Conservation (phyloP, 2,888 invertebrate species). For the Glomeris marginata region DNA sequence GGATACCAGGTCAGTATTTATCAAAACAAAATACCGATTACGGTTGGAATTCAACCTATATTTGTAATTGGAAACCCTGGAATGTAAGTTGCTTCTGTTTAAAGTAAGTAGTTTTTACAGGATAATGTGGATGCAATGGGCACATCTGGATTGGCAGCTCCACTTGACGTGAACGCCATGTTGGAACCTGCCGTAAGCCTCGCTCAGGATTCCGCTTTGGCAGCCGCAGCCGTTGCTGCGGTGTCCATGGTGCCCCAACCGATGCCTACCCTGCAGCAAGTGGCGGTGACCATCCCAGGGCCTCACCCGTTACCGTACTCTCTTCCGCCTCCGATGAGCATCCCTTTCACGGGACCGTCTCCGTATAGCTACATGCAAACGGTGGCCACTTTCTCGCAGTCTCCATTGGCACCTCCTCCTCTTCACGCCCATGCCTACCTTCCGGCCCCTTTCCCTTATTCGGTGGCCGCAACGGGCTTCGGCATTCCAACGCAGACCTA, state of each 20-base stretch:
- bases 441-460: conserved; percentile 14
- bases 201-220: too few species aligned
- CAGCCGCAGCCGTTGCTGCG: too few species aligned
- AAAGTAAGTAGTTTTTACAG: too few species aligned
- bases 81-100: too few species aligned
- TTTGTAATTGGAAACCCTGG: too few species aligned
- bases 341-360: conserved; percentile 10
- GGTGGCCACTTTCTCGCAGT: conserved; percentile 11
- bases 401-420: conserved; percentile 7
- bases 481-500: conserved; percentile 14
- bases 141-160: too few species aligned
- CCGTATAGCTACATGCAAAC: conserved; percentile 12
- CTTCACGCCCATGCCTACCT: conserved; percentile 16
- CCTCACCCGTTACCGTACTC: conserved; percentile 11
- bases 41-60: too few species aligned
- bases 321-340: conserved; percentile 9
- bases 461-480: conserved; percentile 7
- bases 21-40: too few species aligned
- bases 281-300: conserved; percentile 7
- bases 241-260: conserved; percentile 5
- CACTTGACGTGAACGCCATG: background rate
- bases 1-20: too few species aligned
- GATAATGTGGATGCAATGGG: too few species aligned
- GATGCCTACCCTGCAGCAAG: too few species aligned
- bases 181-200: background rate